These are phyloP conservation scores for Sapayoa aenigma DNA, from an alignment of 2,113 vertebrate species.

Conservation along the genomic window DNA sequence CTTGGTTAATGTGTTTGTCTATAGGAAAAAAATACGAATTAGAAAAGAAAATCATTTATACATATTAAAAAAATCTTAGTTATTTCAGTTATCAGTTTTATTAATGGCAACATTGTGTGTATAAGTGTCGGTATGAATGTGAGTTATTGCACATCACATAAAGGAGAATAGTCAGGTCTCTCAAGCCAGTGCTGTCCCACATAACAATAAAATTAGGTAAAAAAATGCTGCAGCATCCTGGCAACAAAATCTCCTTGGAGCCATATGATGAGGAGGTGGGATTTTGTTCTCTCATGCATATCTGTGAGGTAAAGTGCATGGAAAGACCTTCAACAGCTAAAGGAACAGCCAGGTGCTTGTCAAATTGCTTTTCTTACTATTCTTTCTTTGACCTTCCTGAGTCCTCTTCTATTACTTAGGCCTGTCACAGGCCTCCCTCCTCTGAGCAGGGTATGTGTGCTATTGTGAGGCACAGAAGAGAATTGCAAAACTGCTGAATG, in stretches of 20 bases:
- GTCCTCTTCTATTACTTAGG: neutral
- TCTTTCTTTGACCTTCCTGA: neutral
- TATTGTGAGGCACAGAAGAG: neutral
- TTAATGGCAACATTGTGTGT: neutral
- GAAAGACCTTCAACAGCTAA: neutral
- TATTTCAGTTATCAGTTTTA: neutral
- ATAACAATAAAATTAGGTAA: neutral
- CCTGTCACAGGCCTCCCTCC: neutral
- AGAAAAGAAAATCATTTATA: neutral
- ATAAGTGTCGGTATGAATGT: neutral
- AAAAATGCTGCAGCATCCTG: neutral
- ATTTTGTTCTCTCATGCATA: neutral
- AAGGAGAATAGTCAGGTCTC: neutral
- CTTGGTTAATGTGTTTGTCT: neutral
- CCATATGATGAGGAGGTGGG: neutral
- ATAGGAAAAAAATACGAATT: neutral
- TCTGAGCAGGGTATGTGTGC: fast-evolving
- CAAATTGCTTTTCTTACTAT: neutral
- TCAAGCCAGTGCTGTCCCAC: neutral
- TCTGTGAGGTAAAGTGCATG: neutral
- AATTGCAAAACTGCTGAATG: neutral
- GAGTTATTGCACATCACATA: neutral
- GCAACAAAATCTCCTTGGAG: neutral
- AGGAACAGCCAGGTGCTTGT: neutral
- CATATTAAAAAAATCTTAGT: neutral